Evolutionary conservation across 2,888 invertebrate species (phyloP), one percentile per base, ranked within the genome.

Genomic region (Mythimna albipuncta): DNA sequence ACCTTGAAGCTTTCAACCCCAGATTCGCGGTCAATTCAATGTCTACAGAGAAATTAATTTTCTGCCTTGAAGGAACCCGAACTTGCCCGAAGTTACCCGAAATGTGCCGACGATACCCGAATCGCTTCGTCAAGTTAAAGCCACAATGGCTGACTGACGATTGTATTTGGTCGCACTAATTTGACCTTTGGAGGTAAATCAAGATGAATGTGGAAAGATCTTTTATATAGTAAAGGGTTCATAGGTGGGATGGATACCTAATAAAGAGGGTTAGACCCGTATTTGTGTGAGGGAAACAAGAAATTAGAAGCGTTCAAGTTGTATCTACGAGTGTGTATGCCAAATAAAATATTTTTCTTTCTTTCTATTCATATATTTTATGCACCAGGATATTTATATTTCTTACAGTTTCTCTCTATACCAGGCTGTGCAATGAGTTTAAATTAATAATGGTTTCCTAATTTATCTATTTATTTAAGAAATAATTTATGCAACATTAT

Each of bases 1-100:
- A 64, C 64, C 64, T 69, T 64, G 64, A 64, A 67, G 75, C 66
- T 64, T 66, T 68, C 75, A 75, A 44, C 57, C 6, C 47, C 67
- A 50, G 72, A 71, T 64, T 57, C 69, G 67, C 54, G 84, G 82
- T 80, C 73, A 78, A 73, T 72, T 66, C 75, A 67, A 72, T 50
- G 77, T 78, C 69, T 79, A 72, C 26, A 69, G 16, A 65, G 75
- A 78, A 82, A 84, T 84, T 84, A 77, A 84, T 84, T 84, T 82
- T 75, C 80, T 73, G 71, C 76, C 75, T 69, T 61, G 66, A 80
- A 44, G 41, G 16, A 54, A 67, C 11, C 35, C 81, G 69, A 80
- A 67, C 41, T 35, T 16, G 9, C 3, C 70, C 70, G 70, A 57
- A 21, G 38, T 32, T 44, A 1, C 7, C 44, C 71, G 58, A 75